Percentiles rank a stretch among this genome's conserved stretches.
Evolutionary conservation across 2,888 invertebrate genomes (phyloP).

Genomic region (Trisateles emortualis): DNA sequence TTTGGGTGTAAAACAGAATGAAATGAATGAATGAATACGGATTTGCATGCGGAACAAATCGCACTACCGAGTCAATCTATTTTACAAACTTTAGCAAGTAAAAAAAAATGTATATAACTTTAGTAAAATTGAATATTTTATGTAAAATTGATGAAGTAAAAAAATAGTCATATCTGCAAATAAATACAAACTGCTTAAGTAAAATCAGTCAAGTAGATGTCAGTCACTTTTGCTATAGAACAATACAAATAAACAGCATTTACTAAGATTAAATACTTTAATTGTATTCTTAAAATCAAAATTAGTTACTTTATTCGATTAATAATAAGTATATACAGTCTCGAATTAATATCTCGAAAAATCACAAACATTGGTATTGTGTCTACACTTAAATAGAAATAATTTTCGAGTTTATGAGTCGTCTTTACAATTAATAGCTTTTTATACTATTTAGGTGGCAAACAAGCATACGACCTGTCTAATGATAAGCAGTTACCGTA

Average conservation of each 20-base stretch:
- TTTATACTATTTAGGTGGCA: too few relatives aligned
- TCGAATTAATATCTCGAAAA: constrained; percentile 54
- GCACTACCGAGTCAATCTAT: too few relatives aligned
- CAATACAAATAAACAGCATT: constrained; percentile 17
- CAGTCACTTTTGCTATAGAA: constrained; percentile 21
- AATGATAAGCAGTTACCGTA: too few relatives aligned
- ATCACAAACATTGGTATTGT: constrained; percentile 48
- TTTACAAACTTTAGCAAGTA: too few relatives aligned
- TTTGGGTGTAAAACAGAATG: too few relatives aligned
- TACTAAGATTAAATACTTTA: constrained; percentile 30
- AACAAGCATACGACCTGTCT: too few relatives aligned
- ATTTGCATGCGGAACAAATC: too few relatives aligned
- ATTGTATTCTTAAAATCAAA: constrained; percentile 31
- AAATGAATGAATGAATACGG: too few relatives aligned
- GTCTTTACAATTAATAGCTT: constrained; percentile 6
- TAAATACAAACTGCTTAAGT: constrained; percentile 17
- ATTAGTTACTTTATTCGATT: constrained; percentile 25
- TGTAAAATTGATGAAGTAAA: not conserved
- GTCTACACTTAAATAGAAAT: constrained; percentile 21
- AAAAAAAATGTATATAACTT: too few relatives aligned
- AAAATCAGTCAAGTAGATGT: constrained; percentile 40
- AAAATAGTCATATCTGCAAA: constrained; percentile 28
- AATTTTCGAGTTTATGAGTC: constrained; percentile 17
- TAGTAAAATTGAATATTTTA: too few relatives aligned
- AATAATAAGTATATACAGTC: constrained; percentile 64